phyloP scores from a whole-genome alignment of 1,140 invertebrate genomes.

The Tribolium castaneum region DNA sequence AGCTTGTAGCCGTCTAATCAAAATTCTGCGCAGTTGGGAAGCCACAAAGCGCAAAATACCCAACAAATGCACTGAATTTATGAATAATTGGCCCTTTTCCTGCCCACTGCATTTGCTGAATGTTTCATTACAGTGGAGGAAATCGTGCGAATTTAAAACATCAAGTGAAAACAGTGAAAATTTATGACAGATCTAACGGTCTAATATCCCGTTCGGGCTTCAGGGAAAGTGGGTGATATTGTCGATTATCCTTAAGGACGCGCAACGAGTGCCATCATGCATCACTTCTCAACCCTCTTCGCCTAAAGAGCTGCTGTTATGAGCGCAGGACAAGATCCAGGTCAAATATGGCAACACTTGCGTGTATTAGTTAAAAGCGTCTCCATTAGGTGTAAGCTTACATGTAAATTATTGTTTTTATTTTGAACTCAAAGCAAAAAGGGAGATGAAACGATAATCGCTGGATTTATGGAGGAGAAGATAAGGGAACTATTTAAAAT shows the following conservation, averaged over 20 bases:
- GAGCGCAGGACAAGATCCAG: background rate
- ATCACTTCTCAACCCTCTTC: background rate
- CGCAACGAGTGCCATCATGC: background rate
- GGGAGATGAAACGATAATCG: too few species aligned
- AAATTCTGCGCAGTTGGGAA: background rate
- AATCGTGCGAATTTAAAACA: background rate
- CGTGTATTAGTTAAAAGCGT: background rate
- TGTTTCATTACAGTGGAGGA: background rate
- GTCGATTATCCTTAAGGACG: background rate
- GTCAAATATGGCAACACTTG: background rate
- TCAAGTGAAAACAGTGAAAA: background rate
- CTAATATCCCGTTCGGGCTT: background rate
- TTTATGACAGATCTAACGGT: background rate
- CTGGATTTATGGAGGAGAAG: too few species aligned
- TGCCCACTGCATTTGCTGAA: background rate
- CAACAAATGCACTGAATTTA: background rate
- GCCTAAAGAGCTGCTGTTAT: background rate
- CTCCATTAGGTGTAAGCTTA: background rate
- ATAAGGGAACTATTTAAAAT: too few species aligned
- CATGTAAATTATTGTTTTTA: background rate
- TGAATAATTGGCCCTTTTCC: background rate
- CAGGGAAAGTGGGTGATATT: background rate
- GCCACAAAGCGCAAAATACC: background rate
- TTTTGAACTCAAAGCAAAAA: too few species aligned
- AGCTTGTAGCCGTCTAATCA: background rate